These are phyloP conservation scores for Eugnorisma glareosa DNA, from an alignment of 2,888 invertebrate genomes.

Conservation along the genomic window DNA sequence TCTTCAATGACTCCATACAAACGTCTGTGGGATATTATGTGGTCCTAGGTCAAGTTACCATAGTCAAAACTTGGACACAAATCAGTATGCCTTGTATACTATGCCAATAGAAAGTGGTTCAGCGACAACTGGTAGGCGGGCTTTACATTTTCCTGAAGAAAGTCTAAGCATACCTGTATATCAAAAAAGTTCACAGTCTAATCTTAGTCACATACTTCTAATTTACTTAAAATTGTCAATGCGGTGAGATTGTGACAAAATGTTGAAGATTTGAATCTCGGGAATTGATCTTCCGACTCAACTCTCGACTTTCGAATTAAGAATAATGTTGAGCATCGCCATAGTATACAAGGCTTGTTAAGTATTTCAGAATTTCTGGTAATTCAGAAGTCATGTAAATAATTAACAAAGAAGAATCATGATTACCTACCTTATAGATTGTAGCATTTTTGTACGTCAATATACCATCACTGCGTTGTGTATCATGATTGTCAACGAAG, in stretches of 20 bases:
- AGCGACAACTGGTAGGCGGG: background rate
- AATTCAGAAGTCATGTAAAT: background rate
- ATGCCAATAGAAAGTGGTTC: background rate
- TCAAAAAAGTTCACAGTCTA: background rate
- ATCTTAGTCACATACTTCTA: background rate
- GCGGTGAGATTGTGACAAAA: background rate
- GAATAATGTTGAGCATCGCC: background rate
- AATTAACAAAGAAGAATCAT: background rate
- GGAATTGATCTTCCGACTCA: too few species aligned
- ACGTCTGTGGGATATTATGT: background rate
- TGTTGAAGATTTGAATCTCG: background rate
- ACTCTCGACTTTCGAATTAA: background rate
- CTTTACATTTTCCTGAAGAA: background rate
- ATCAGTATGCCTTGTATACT: background rate
- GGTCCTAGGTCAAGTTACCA: background rate
- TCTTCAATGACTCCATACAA: background rate
- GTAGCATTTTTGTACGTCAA: slow-evolving; percentile 93
- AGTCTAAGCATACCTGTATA: background rate
- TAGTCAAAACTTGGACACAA: background rate
- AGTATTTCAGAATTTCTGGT: background rate
- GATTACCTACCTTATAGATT: slow-evolving; percentile 92
- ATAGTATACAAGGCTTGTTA: background rate
- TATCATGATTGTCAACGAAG: slow-evolving; percentile 97
- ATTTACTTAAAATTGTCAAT: background rate
- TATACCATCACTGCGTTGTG: slow-evolving; percentile 92